Base-by-base conservation (phyloP, 2,888 invertebrate species). In the Amiota minor region DNA sequence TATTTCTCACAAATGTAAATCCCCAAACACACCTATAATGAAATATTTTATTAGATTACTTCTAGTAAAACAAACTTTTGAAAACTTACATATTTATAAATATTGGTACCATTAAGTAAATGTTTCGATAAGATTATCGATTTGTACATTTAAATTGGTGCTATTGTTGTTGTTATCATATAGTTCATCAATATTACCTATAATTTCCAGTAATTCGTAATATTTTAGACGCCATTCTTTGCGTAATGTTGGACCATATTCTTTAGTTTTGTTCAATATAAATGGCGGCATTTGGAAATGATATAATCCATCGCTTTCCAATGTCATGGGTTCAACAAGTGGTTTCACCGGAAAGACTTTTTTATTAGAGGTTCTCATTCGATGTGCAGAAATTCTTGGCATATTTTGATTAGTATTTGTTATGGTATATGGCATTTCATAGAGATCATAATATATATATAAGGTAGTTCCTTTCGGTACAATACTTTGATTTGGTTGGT, bases 271-370 rank as follows among this genome's bases (percentile, higher is more conserved):
- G 10, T 10, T 20, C 14, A 65, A 12, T 18, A 18, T 65, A 49
- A 65, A 65, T 47, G 46, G n/a, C 2, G 65, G 65, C 65, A 65
- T 47, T 47, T 46, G 18, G 49, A 65, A 65, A 14, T n/a, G n/a
- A 18, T 49, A 65, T 9, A 10, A 11, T 18, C 65, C 49, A 14
- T 47, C 49, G 6, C 4, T 1, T 9, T 65, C 47, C 1, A 16
- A 45, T 45, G 6, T 9, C 45, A 62, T n/a, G n/a, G 35, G 12
- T 14, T 10, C 62, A 14, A 45, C 14, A 11, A 65, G 12, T 18
- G 65, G 49, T 12, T 47, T 10, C 12, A 23, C 12, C 18, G 59
- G 8, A 1, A 10, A 35, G 2, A 6, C 35, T 12, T 18, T 59
- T 59, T 16, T 59, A 55, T 55, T 18, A 4, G 46, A 12, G 11